Conservation (phyloP, 2,888 invertebrate genomes). For the Zonitis immaculata region DNA sequence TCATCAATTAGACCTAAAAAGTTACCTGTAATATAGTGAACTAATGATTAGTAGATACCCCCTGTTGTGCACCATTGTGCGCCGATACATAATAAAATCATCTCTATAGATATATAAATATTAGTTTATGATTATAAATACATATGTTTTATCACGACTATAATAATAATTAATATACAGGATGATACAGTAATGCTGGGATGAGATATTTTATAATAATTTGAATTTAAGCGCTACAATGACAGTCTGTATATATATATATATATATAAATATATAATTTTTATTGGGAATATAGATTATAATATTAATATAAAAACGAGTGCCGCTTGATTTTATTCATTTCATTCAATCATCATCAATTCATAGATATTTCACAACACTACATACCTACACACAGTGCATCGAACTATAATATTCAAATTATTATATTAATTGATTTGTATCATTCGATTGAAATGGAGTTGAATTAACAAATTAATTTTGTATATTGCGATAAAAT, state of each 20-base stretch:
- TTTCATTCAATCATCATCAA: not conserved
- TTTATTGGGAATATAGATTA: too few relatives aligned
- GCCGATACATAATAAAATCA: slow-evolving; percentile 47
- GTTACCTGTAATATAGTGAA: slow-evolving; percentile 39
- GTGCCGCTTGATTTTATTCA: slow-evolving; percentile 16
- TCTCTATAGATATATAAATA: slow-evolving; percentile 49
- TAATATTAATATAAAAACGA: slow-evolving; percentile 5
- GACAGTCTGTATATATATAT: too few relatives aligned
- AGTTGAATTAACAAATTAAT: slow-evolving; percentile 30
- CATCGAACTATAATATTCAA: slow-evolving; percentile 37
- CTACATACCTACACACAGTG: slow-evolving; percentile 27
- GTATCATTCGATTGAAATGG: slow-evolving; percentile 22
- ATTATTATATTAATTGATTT: slow-evolving; percentile 35
- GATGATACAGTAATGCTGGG: too few relatives aligned
- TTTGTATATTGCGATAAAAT: slow-evolving; percentile 35
- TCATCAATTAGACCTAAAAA: slow-evolving; percentile 34
- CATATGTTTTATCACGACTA: slow-evolving; percentile 46
- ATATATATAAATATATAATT: not conserved
- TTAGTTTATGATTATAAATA: slow-evolving; percentile 47
- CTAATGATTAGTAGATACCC: slow-evolving; percentile 42
- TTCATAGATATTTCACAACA: slow-evolving; percentile 19
- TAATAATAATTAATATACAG: too few relatives aligned
- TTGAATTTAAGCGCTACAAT: too few relatives aligned
- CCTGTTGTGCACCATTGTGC: slow-evolving; percentile 35
- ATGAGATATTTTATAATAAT: too few relatives aligned